Evolutionary conservation across 2,113 vertebrate species (phyloP).

Genomic region (Garra rufa): DNA sequence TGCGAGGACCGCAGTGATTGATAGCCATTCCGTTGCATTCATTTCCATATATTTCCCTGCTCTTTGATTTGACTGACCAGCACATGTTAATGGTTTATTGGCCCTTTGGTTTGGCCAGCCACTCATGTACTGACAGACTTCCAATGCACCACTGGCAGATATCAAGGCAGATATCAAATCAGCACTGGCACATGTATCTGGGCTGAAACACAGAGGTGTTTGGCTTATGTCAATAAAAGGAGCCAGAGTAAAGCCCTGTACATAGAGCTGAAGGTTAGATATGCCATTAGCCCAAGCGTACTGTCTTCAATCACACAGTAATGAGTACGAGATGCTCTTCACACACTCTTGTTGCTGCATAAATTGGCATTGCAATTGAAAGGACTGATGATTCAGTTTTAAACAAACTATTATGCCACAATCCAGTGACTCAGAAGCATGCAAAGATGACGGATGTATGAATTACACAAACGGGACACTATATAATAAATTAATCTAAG

Average conservation of each 20-base stretch:
- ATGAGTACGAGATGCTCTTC: not conserved
- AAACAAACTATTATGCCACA: not conserved
- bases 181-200: conserved; percentile 29
- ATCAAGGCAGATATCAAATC: conserved; percentile 51
- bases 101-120: conserved; percentile 6
- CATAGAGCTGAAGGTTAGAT: conserved; percentile 24
- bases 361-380: not conserved
- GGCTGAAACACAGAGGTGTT: conserved; percentile 9
- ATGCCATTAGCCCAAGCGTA: not conserved
- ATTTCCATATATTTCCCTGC: conserved; percentile 50
- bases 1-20: conserved; percentile 36
- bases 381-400: not conserved
- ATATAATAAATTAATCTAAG: not conserved
- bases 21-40: conserved; percentile 45
- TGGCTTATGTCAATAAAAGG: conserved; percentile 24
- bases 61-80: conserved; percentile 39
- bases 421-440: not conserved
- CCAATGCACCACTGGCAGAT: conserved; percentile 38
- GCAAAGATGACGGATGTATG: not conserved
- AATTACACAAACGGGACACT: not conserved
- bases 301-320: not conserved
- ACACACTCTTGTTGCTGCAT: not conserved
- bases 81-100: conserved; percentile 50
- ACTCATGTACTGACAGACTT: conserved; percentile 31
- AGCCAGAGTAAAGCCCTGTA: not conserved